Percentiles rank a stretch among this genome's conserved stretches.
Conservation (phyloP, 2,888 invertebrate genomes). For the Agrypnus murinus region DNA sequence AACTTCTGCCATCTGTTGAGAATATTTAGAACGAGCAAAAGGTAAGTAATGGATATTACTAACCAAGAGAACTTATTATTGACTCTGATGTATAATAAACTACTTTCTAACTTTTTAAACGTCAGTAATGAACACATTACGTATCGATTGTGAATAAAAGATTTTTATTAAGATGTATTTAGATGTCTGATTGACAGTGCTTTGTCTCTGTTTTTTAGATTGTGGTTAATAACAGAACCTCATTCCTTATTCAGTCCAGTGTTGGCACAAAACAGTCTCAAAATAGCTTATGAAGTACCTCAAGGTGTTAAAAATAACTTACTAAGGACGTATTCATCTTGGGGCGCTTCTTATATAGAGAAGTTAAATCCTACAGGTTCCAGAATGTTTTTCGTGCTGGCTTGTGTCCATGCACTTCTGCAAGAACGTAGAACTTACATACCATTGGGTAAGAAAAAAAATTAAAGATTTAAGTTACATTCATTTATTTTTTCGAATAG, state of each 20-base stretch:
- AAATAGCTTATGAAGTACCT: conserved; percentile 88
- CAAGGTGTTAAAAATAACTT: conserved; percentile 90
- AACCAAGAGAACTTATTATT: too few species aligned
- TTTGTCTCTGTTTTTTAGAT: too few species aligned
- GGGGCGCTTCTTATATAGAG: conserved; percentile 72
- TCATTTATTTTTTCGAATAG: conserved; percentile 62
- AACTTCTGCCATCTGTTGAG: too few species aligned
- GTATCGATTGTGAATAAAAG: too few species aligned
- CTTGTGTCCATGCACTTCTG: conserved; percentile 92
- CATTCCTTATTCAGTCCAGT: conserved; percentile 84
- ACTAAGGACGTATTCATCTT: conserved; percentile 82
- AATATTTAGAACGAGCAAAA: too few species aligned
- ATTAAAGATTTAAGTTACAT: neutral
- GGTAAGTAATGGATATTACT: too few species aligned
- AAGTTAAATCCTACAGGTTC: conserved; percentile 64
- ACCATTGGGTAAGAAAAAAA: conserved; percentile 79
- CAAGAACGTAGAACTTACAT: conserved; percentile 94
- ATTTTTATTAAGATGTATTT: too few species aligned
- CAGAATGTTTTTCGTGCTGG: conserved; percentile 82
- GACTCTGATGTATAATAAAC: too few species aligned
- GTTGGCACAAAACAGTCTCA: conserved; percentile 85
- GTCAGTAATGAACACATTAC: too few species aligned
- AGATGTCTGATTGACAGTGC: too few species aligned
- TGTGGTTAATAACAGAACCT: conserved; percentile 93
- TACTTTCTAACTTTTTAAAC: too few species aligned